Base-by-base conservation (phyloP, 2,113 vertebrate genomes). In the Eptesicus fuscus region DNA sequence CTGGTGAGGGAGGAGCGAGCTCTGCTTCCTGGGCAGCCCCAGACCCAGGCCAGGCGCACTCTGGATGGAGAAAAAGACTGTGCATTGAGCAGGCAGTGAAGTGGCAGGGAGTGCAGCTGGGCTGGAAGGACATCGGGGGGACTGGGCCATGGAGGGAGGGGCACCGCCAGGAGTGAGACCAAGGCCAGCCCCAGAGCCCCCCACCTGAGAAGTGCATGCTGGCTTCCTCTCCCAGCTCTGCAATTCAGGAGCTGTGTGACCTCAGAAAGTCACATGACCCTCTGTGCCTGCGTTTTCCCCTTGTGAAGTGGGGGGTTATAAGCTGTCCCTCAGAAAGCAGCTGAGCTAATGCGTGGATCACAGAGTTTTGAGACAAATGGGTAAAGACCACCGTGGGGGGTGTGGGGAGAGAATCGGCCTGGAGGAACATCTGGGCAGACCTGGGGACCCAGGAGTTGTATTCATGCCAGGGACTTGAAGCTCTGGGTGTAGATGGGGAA, bases 361-460 rank as follows among this genome's bases (percentile, higher is more conserved):
- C 10, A 6, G 1, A 6, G 1, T 10, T 61, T 88, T 37, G 11
- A 14, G 67, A 44, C 7, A 22, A 51, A 44, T 16, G 77, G 69
- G 17, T 63, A 9, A 10, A 44, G 79, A 47, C 28, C 4, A 0
- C 10, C 0, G 25, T 25, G 14, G 0, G 4, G 12, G 51, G 1
- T 8, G 51, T 12, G 28, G 51, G 32, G 49, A 28, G 35, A 2
- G 18, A 9, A 23, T 16, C 32, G 35, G 12, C 2, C 9, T 7
- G 0, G 25, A 12, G 28, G 40, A 30, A 2, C 4, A 4, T 30
- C n/a, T 16, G 0, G 16, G 23, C 7, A 0, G 1, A 53, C 9
- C 49, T 16, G 25, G 42, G 32, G 51, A 47, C 67, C 83, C 18
- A 47, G 35, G 20, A 47, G 5, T 0, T 30, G 4, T 0, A 2